Evolutionary conservation across 2,888 invertebrate genomes (phyloP), one percentile per base, ranked within the genome.

Genomic region (Protophormia terraenovae): DNA sequence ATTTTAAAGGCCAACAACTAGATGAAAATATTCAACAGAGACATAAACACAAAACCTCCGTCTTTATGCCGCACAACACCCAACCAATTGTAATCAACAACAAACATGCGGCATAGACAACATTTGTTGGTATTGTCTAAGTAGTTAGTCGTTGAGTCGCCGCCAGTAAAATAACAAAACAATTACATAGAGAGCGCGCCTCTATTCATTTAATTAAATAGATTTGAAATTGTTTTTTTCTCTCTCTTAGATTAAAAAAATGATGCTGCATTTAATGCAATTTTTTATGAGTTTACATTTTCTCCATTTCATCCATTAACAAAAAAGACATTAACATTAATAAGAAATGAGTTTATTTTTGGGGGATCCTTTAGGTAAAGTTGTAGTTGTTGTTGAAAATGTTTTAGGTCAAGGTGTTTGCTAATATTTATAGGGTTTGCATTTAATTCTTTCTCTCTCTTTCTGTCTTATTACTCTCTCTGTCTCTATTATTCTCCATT

Each of bases 1-100:
- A n/a, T n/a, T n/a, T 62, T 79, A 71, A 83, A 83, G 83, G 79
- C 79, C 83, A 79, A 73, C 83, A 69, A 78, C 73, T 83, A 79
- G 62, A 79, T 73, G 67, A 53, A 79, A 69, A 55, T 16, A 45
- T 69, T n/a, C n/a, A n/a, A n/a, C n/a, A n/a, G n/a, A n/a, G n/a
- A 62, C 8, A 67, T 62, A 71, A 53, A 45, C 19, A 73, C 76
- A 62, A 35, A 83, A 24, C 45, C 77, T 53, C 32, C 41, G 50
- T 53, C 29, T 64, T 71, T 41, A 71, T 72, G 38, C 73, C 69
- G 24, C 55, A 45, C 32, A 41, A 38, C n/a, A 27, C n/a, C 38
- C 53, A 60, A n/a, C 50, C 45, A 83, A 12, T 3, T 47, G 55
- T 24, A 16, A 19, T 16, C 27, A 10, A 27, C 22, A 53, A 29